These are phyloP conservation scores for Oxystoma pomonae DNA, from an alignment of 2,888 invertebrate genomes.

Conservation along the genomic window DNA sequence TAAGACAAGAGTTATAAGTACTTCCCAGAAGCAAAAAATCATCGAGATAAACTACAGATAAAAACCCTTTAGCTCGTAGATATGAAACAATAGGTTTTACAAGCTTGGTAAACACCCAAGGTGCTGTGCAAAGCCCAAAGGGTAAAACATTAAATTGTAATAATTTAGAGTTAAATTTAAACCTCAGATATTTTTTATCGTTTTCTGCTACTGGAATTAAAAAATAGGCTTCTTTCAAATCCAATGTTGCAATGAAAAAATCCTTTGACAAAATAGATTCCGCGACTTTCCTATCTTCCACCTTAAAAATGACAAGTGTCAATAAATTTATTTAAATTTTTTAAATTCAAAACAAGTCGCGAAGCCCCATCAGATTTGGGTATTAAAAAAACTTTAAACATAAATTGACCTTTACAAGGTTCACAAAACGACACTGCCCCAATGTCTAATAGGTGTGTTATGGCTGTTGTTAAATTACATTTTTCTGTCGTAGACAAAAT, in stretches of 20 bases:
- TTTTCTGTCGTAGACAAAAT: too few species aligned
- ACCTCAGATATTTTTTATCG: neutral
- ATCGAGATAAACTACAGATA: slow-evolving; percentile 6
- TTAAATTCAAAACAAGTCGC: neutral
- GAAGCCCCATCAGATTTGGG: neutral
- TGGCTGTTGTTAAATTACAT: too few species aligned
- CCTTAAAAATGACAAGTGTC: too few species aligned
- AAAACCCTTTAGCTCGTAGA: slow-evolving; percentile 3
- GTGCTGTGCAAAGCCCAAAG: slow-evolving; percentile 3
- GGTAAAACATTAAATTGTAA: slow-evolving; percentile 4
- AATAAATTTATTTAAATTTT: too few species aligned
- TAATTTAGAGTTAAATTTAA: neutral
- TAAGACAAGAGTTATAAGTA: neutral
- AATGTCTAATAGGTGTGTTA: neutral
- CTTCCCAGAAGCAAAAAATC: slow-evolving; percentile 1
- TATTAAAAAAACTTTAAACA: neutral
- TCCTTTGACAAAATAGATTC: neutral
- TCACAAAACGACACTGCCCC: neutral
- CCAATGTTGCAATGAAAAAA: neutral
- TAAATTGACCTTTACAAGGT: neutral
- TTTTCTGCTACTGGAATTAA: neutral
- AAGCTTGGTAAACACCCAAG: slow-evolving; percentile 8
- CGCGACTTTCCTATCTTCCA: neutral
- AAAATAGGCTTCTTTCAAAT: neutral
- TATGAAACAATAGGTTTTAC: slow-evolving; percentile 7